Percentiles rank a stretch among this genome's conserved stretches.
Evolutionary conservation across 2,888 invertebrate genomes (phyloP).

Genomic region (Gymnoscelis rufifasciata): DNA sequence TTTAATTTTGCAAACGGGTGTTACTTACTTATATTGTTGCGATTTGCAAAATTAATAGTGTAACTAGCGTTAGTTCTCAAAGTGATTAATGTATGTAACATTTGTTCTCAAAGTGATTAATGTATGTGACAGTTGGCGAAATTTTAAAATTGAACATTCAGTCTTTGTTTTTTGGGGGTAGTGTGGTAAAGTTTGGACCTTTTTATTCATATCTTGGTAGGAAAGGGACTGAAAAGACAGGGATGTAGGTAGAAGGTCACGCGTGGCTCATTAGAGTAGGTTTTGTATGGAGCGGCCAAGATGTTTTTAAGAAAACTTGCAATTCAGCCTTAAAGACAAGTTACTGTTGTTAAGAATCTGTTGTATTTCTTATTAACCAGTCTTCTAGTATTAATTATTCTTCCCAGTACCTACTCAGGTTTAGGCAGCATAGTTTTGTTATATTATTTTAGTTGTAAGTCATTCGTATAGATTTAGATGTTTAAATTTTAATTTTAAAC

Average conservation of each 20-base stretch:
- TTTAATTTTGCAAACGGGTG: no score
- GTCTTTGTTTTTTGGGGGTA: no score
- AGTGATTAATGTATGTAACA: no score
- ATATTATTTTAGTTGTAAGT: slow-evolving; percentile 39
- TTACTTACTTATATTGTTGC: no score
- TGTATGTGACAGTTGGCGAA: no score
- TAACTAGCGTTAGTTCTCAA: no score
- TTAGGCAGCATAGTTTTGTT: slow-evolving; percentile 48
- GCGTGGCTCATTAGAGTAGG: slow-evolving; percentile 55
- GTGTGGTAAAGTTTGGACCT: slow-evolving; percentile 21
- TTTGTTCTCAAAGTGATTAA: no score
- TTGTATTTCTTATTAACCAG: slow-evolving; percentile 4
- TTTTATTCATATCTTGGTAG: slow-evolving; percentile 58
- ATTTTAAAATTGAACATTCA: no score
- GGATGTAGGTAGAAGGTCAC: slow-evolving; percentile 61
- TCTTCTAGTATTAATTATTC: slow-evolving; percentile 3
- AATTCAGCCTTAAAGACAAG: slow-evolving; percentile 42
- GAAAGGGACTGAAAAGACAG: slow-evolving; percentile 70
- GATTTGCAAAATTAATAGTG: no score
- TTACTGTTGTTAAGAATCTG: slow-evolving; percentile 16
- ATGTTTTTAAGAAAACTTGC: slow-evolving; percentile 50
- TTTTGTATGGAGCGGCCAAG: slow-evolving; percentile 68
- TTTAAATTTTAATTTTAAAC: slow-evolving; percentile 37
- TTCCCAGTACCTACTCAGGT: slow-evolving; percentile 7
- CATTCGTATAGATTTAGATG: slow-evolving; percentile 36